A percentile compares a stretch with the other conserved stretches of the same genome.
Conservation (phyloP, 2,113 vertebrate species). For the Centropus bengalensis region DNA sequence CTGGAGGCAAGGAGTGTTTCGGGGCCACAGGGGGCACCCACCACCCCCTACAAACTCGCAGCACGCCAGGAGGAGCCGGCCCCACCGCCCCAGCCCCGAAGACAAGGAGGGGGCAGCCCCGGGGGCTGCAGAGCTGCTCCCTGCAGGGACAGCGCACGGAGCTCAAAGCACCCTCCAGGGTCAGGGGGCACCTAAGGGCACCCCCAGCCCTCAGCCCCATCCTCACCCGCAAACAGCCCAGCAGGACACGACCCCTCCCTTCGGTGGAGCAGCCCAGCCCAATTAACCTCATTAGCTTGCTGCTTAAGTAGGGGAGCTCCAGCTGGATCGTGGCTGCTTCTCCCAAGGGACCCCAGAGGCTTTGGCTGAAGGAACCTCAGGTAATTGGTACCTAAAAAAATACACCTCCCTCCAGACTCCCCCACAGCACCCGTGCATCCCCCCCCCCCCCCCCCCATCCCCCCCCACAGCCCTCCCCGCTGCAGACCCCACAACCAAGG, state of each 20-base stretch:
- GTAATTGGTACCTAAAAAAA: accelerated
- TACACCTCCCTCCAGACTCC: no score
- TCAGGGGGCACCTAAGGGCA: accelerated
- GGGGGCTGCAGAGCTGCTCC: no score
- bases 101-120: not conserved
- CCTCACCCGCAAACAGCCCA: accelerated
- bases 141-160: no score
- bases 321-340: not conserved
- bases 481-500: accelerated
- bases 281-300: accelerated
- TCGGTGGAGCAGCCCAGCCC: accelerated
- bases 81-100: no score
- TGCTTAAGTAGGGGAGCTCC: not conserved
- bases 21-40: no score
- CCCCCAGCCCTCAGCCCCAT: no score
- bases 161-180: no score
- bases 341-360: accelerated
- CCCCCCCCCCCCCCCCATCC: no score
- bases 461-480: accelerated
- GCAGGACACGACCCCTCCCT: accelerated
- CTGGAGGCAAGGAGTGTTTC: no score
- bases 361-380: no score
- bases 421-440: no score
- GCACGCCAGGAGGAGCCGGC: accelerated
- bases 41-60: no score